A percentile compares a stretch with the other conserved stretches of the same genome.
These are phyloP conservation scores for Cygnus buccinator DNA, from an alignment of 2,113 vertebrate genomes.

Conservation along the genomic window DNA sequence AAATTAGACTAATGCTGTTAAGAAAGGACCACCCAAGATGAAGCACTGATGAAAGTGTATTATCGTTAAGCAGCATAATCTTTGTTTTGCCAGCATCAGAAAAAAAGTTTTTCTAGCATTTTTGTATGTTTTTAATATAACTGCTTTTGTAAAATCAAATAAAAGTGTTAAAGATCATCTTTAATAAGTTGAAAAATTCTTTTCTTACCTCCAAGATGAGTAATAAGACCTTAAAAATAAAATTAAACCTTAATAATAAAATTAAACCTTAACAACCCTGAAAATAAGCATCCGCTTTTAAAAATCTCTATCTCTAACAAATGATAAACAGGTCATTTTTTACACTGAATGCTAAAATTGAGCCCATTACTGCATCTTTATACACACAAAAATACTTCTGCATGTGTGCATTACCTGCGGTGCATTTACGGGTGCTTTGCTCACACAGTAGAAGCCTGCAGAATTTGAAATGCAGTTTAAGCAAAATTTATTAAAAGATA, in stretches of 20 bases:
- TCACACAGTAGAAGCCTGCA: rapidly evolving
- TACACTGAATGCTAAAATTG: neutral
- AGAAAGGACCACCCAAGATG: neutral
- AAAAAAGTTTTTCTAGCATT: neutral
- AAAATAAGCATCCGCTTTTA: neutral
- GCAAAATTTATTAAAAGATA: neutral
- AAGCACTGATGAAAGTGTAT: neutral
- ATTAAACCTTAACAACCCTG: neutral
- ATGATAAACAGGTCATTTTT: neutral
- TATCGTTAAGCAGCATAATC: neutral
- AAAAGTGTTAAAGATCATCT: neutral
- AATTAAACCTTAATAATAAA: neutral
- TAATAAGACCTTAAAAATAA: neutral
- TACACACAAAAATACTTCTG: neutral
- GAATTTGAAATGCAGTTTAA: neutral
- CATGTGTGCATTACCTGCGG: neutral
- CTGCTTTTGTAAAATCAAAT: neutral
- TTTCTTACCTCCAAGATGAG: neutral
- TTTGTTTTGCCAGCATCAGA: neutral
- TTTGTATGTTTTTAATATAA: neutral
- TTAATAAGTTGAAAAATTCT: neutral
- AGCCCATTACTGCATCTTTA: neutral
- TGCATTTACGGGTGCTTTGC: neutral
- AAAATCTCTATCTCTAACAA: neutral
- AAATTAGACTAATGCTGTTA: neutral